These are phyloP conservation scores for Himalopsyche tibetana DNA, from an alignment of 2,888 invertebrate species.

Conservation along the genomic window DNA sequence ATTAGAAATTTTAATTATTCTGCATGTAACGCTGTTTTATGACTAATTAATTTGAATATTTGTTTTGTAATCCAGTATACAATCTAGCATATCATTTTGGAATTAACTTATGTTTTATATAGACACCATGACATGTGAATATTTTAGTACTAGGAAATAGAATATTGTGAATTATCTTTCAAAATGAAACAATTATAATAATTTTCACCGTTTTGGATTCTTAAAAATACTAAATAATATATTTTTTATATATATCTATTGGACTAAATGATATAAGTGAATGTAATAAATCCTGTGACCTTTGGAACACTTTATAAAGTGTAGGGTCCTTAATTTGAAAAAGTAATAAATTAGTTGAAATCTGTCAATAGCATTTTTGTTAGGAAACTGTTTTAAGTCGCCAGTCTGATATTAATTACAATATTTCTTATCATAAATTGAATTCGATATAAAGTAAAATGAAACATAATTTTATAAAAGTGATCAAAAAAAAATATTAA, in stretches of 20 bases:
- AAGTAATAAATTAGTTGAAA: too few relatives aligned
- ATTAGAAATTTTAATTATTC: not conserved
- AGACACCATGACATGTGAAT: constrained; percentile 36
- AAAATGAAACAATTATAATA: not conserved
- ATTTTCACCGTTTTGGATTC: not conserved
- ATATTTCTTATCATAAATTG: too few relatives aligned
- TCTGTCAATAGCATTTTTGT: too few relatives aligned
- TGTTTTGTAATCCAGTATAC: not conserved
- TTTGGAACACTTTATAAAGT: too few relatives aligned
- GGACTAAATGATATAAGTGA: not conserved
- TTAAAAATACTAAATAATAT: not conserved
- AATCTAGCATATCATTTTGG: not conserved
- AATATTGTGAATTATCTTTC: not conserved
- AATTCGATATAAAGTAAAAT: too few relatives aligned
- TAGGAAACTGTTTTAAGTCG: too few relatives aligned
- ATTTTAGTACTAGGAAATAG: not conserved
- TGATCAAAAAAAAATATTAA: too few relatives aligned
- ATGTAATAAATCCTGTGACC: too few relatives aligned
- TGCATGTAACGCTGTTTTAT: not conserved
- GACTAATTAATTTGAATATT: not conserved
- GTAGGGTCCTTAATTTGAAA: too few relatives aligned
- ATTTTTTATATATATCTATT: constrained; percentile 31
- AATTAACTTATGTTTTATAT: not conserved
- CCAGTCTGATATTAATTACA: too few relatives aligned
- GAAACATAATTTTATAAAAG: too few relatives aligned